These are phyloP conservation scores for Phallusia fumigata DNA, from an alignment of 23 tunicate genomes.

Conservation along the genomic window DNA sequence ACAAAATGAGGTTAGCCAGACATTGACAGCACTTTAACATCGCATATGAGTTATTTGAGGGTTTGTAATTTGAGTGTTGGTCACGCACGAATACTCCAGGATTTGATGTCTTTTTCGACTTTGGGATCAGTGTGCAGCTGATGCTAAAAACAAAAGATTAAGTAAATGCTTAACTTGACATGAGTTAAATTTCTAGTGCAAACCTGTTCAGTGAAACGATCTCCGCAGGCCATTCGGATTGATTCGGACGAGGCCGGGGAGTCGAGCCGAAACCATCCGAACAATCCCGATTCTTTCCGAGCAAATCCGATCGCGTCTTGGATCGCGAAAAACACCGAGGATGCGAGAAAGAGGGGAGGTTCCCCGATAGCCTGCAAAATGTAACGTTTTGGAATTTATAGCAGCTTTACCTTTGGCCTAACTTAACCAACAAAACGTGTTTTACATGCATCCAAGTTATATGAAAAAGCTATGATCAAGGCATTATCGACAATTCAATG, in stretches of 20 bases:
- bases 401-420: no score
- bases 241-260: slow-evolving; percentile 91
- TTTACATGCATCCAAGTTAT: no score
- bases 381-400: no score
- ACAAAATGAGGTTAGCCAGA: no score
- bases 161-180: not conserved
- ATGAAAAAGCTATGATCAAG: no score
- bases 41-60: no score
- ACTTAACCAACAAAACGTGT: no score
- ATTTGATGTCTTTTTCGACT: slow-evolving; percentile 10
- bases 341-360: slow-evolving; percentile 82
- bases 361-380: slow-evolving; percentile 81
- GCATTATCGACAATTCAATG: no score
- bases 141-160: not conserved
- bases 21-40: no score
- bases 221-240: slow-evolving; percentile 85
- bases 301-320: slow-evolving; percentile 77
- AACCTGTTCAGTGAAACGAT: slow-evolving; percentile 62
- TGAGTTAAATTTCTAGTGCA: not conserved
- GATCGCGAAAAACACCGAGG: slow-evolving; percentile 87
- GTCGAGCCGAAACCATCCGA: slow-evolving; percentile 63
- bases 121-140: slow-evolving; percentile 3
- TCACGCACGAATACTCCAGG: slow-evolving; percentile 21
- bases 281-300: slow-evolving; percentile 40
- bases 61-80: no score